Evolutionary conservation across 1,140 invertebrate species (phyloP).

Genomic region (Bradysia coprophila): DNA sequence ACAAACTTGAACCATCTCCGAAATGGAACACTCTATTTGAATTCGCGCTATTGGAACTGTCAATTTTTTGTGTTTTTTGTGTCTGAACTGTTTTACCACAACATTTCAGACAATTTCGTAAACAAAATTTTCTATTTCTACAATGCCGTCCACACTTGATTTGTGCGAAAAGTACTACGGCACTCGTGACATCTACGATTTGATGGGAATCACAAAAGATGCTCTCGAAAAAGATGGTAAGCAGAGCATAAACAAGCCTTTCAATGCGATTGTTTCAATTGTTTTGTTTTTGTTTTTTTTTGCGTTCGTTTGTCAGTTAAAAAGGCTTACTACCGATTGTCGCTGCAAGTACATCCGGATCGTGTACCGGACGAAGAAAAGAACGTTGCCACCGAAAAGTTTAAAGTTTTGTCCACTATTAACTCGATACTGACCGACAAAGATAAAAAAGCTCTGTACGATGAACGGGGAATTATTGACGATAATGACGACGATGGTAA

Average conservation of each 20-base stretch:
- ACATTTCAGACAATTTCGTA: too few relatives aligned
- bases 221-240: conserved; percentile 53
- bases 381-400: conserved; percentile 72
- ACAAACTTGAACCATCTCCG: too few relatives aligned
- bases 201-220: conserved; percentile 41
- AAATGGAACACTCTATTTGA: too few relatives aligned
- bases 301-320: too few relatives aligned
- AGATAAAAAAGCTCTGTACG: conserved; percentile 67
- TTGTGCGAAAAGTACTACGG: conserved; percentile 55
- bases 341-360: conserved; percentile 82
- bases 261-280: too few relatives aligned
- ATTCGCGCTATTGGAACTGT: too few relatives aligned
- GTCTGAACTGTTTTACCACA: too few relatives aligned
- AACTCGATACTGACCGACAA: conserved; percentile 73
- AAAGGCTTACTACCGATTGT: conserved; percentile 84
- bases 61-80: too few relatives aligned
- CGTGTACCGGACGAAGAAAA: conserved; percentile 62
- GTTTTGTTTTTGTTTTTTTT: too few relatives aligned
- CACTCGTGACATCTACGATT: conserved; percentile 53
- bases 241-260: too few relatives aligned
- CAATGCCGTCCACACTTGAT: conserved; percentile 37
- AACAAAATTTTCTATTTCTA: too few relatives aligned
- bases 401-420: conserved; percentile 78
- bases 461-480: conserved; percentile 69
- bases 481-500: conserved; percentile 47